A percentile compares a stretch with the other conserved stretches of the same genome.
These are phyloP conservation scores for Allygus modestus DNA, from an alignment of 2,888 invertebrate species.

Conservation along the genomic window DNA sequence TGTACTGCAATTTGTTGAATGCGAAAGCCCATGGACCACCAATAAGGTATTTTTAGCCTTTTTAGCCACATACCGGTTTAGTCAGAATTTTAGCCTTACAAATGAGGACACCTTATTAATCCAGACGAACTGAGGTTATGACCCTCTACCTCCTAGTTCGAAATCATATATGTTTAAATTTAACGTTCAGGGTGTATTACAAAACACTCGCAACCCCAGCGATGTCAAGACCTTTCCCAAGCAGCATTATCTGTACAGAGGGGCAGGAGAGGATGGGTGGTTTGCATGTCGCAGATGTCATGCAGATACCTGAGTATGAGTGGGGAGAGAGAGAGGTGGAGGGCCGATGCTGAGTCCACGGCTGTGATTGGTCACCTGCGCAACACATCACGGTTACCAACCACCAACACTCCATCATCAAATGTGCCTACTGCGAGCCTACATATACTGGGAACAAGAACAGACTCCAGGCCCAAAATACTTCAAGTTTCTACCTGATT, in stretches of 20 bases:
- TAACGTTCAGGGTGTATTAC: too few relatives aligned
- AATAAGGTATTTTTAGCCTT: too few relatives aligned
- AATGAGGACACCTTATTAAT: too few relatives aligned
- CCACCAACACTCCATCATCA: neutral
- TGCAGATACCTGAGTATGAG: conserved; percentile 26
- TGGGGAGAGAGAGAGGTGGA: conserved; percentile 37
- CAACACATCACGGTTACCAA: conserved; percentile 39
- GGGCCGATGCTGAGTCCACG: conserved; percentile 45
- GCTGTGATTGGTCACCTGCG: conserved; percentile 55
- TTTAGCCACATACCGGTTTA: too few relatives aligned
- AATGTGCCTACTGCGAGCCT: neutral
- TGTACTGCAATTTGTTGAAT: too few relatives aligned
- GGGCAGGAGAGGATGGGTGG: neutral
- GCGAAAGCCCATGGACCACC: too few relatives aligned
- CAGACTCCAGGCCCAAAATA: neutral
- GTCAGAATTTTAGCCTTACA: too few relatives aligned
- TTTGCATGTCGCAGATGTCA: neutral
- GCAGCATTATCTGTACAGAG: neutral
- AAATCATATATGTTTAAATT: too few relatives aligned
- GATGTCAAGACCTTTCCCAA: neutral
- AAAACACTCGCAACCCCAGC: neutral
- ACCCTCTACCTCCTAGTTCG: too few relatives aligned
- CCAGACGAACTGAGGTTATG: too few relatives aligned
- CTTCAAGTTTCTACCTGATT: too few relatives aligned
- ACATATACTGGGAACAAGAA: too few relatives aligned